phyloP scores from a whole-genome alignment of 2,797 vertebrate genomes.

The Siniperca scherzeri region DNA sequence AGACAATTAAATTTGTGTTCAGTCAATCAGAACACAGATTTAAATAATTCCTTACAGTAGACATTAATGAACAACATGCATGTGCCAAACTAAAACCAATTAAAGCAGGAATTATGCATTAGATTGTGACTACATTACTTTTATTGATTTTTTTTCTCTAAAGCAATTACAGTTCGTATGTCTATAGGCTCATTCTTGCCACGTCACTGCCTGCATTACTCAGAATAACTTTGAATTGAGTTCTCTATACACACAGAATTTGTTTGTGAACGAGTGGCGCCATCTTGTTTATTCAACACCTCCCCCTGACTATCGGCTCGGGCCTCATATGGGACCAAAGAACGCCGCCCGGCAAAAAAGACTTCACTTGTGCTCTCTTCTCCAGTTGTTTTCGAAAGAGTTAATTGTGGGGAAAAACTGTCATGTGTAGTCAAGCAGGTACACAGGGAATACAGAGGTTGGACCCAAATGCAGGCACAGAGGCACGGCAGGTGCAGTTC shows the following conservation, averaged over 20 bases:
- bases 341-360: neutral
- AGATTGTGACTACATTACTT: neutral
- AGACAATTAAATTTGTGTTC: no score
- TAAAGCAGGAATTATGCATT: neutral
- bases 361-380: neutral
- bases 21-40: neutral
- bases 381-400: slow-evolving; percentile 33
- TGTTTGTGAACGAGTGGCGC: slow-evolving; percentile 10
- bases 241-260: slow-evolving; percentile 15
- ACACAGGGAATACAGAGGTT: no score
- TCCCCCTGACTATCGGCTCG: slow-evolving; percentile 8
- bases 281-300: slow-evolving; percentile 43
- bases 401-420: slow-evolving; percentile 8
- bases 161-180: neutral
- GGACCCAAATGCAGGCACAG: no score
- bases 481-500: no score
- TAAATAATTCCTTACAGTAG: neutral
- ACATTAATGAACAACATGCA: neutral
- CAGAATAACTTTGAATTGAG: slow-evolving; percentile 6
- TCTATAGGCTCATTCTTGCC: slow-evolving; percentile 1
- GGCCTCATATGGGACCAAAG: slow-evolving; percentile 10
- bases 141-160: neutral
- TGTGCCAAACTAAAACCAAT: neutral
- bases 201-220: slow-evolving; percentile 6
- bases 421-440: no score